These are phyloP conservation scores for Heteractis magnifica DNA, from an alignment of 92 coral and sea anemone species.

Conservation along the genomic window DNA sequence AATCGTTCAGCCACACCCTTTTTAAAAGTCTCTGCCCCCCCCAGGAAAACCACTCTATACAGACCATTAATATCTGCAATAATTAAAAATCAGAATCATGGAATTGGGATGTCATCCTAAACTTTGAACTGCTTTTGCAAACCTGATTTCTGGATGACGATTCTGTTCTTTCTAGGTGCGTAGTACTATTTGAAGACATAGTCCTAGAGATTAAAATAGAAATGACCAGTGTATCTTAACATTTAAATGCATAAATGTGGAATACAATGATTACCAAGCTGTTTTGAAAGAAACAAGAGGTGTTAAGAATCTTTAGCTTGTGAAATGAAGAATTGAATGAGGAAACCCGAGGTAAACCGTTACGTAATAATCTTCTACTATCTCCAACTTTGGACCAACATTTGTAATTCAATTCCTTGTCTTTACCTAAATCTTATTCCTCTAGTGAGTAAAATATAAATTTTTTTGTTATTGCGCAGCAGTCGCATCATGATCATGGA, in stretches of 20 bases:
- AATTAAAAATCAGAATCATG: too few species aligned
- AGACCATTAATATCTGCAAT: background rate
- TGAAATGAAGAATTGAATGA: too few species aligned
- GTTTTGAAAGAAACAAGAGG: too few species aligned
- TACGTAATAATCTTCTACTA: background rate
- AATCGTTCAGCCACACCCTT: too few species aligned
- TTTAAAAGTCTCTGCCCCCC: too few species aligned
- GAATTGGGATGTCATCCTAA: too few species aligned
- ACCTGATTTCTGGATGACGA: constrained; percentile 69
- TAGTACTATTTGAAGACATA: background rate
- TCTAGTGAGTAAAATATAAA: background rate
- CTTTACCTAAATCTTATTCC: background rate
- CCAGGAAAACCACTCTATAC: background rate
- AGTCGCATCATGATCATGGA: background rate
- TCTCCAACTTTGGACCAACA: background rate
- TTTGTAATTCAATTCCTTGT: background rate
- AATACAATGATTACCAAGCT: too few species aligned
- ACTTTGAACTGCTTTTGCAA: background rate
- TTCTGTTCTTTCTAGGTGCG: constrained; percentile 80
- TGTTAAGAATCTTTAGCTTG: too few species aligned
- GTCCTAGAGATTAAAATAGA: background rate
- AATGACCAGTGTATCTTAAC: too few species aligned
- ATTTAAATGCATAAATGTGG: background rate
- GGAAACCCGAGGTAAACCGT: background rate
- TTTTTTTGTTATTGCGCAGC: background rate